A percentile compares a stretch with the other conserved stretches of the same genome.
phyloP scores from a whole-genome alignment of 2,113 vertebrate genomes.

The Peromyscus californicus region DNA sequence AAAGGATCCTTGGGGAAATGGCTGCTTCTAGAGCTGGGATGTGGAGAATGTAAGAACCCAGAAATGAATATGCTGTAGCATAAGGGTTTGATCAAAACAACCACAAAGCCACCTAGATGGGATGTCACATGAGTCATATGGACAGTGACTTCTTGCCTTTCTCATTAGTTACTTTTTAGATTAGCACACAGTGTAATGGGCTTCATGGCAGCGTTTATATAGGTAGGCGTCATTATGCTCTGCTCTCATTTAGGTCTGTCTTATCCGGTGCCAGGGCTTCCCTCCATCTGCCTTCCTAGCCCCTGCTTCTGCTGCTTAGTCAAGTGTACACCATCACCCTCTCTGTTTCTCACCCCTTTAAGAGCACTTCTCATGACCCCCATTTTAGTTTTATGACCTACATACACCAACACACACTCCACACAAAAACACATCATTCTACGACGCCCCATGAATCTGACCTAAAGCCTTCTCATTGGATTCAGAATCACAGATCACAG shows the following conservation, averaged over 20 bases:
- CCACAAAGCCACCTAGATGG: not conserved
- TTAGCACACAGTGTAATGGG: not conserved
- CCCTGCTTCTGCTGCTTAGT: not conserved
- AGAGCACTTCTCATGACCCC: too few relatives aligned
- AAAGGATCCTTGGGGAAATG: not conserved
- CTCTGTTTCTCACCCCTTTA: not conserved
- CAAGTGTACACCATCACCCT: not conserved
- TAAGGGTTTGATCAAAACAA: not conserved
- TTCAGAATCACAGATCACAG: not conserved
- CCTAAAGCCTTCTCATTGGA: conserved; percentile 22
- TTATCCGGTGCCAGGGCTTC: not conserved
- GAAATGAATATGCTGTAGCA: not conserved
- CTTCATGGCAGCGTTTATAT: not conserved
- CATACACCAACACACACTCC: too few relatives aligned
- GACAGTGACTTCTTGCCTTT: not conserved
- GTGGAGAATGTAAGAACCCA: not conserved
- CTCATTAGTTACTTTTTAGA: not conserved
- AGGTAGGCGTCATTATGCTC: too few relatives aligned
- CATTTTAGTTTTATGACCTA: not conserved
- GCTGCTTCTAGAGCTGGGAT: not conserved
- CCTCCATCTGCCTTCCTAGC: not conserved
- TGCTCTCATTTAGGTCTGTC: not conserved
- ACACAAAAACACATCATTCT: not conserved
- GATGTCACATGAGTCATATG: too few relatives aligned
- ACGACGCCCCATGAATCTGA: not conserved